Evolutionary conservation across 2,113 vertebrate species (phyloP), one percentile per base, ranked within the genome.

Genomic region (Reinhardtius hippoglossoides): DNA sequence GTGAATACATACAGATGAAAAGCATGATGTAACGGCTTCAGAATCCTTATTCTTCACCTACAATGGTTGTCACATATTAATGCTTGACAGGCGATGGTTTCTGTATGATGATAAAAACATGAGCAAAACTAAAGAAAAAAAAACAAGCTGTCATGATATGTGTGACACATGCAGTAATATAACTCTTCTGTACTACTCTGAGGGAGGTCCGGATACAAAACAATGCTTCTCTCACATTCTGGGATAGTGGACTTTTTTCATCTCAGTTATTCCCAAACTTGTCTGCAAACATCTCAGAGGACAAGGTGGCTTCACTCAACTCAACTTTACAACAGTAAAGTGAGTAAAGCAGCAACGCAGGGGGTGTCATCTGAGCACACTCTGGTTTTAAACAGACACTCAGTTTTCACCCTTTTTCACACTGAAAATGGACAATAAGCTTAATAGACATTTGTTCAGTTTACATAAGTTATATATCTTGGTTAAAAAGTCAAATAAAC

Each of bases 31-130:
- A 62, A 71, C n/a, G 71, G n/a, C 42, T 24, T 58, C 23, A 52
- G 9, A 35, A 4, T 65, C 9, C 5, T 35, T 18, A 64, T 16
- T 35, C n/a, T 13, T 63, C 24, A 54, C 65, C 70, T 20, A 35
- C 55, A 75, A 16, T 4, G 70, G 20, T 35, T 9, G 63, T 16
- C 20, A 63, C 24, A 58, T 20, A 5, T 5, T 46, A 20, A 42
- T 46, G 48, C 15, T 9, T 56, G 59, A 57, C 4, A 40, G 23
- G 3, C 8, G 37, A 67, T 66, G 61, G 40, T 35, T 69, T 21
- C 20, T 46, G 21, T 65, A 0, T 67, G 58, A 82, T 68, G 71
- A 26, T 15, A 57, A 78, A 3, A 70, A 68, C 46, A 73, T 61
- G 44, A 2, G 26, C 2, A 71, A 48, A 76, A 65, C 20, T 69